These are phyloP conservation scores for Alca torda DNA, from an alignment of 2,797 vertebrate species.

Conservation along the genomic window DNA sequence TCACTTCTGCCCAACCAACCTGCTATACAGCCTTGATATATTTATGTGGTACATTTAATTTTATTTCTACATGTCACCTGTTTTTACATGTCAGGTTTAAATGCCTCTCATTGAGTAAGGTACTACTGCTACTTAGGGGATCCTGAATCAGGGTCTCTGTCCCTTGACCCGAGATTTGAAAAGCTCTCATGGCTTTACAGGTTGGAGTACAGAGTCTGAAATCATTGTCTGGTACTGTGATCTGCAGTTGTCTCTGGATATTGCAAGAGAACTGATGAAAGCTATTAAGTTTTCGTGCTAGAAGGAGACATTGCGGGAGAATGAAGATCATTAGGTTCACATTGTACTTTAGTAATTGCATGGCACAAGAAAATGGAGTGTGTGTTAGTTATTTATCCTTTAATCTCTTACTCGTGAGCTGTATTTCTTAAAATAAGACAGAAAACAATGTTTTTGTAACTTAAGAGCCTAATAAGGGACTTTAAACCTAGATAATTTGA, in stretches of 20 bases:
- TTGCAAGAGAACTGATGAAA: neutral
- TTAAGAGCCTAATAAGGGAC: neutral
- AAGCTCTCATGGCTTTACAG: neutral
- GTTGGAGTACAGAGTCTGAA: neutral
- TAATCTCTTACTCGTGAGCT: neutral
- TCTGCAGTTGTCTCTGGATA: neutral
- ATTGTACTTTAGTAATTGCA: neutral
- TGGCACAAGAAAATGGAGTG: neutral
- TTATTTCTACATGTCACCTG: neutral
- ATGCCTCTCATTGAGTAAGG: neutral
- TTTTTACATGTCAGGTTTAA: neutral
- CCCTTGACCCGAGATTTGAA: neutral
- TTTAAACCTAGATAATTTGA: neutral
- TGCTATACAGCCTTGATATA: neutral
- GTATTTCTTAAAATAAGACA: neutral
- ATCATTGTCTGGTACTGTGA: neutral
- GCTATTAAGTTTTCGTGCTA: neutral
- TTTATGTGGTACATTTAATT: neutral
- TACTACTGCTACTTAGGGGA: neutral
- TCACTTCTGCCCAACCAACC: neutral
- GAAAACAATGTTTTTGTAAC: neutral
- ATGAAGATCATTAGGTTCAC: neutral
- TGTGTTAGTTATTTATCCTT: neutral
- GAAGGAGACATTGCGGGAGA: neutral
- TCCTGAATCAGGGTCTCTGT: neutral